Base-by-base conservation (phyloP, 37 sponge, comb jelly and placozoan species). In the Beroe ovata region DNA sequence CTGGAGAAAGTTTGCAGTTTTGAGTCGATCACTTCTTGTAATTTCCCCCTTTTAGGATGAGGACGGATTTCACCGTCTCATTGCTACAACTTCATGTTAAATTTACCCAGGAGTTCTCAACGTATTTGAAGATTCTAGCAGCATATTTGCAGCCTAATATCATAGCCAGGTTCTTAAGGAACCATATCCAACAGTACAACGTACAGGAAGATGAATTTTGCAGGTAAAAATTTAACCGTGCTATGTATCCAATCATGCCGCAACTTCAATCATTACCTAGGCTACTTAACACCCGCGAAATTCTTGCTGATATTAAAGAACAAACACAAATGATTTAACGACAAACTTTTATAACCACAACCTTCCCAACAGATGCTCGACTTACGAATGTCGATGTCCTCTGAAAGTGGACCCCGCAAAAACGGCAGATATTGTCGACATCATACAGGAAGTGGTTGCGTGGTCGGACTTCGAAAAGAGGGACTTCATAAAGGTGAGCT, bases 151-250 rank as follows among this genome's bases (percentile, higher is more conserved):
- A 77, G 41, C 84, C 84, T 4, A 77, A 36, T 25, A 4, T 77
- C 6, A 77, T 77, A 20, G 84, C 84, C 8, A 21, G n/a, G 19
- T 77, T 77, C 47, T 26, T 77, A 29, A 30, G 84, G 26, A 42
- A 33, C 35, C 84, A 77, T 54, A 77, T 77, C 23, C 84, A 77
- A 23, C 21, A 26, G 54, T 77, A 42, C 54, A 77, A 19, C 28
- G 84, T 77, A 21, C 84, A 77, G 38, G 84, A 77, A 42, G 84
- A 77, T 29, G 84, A 77, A 25, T 77, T 77, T 29, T 77, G 84
- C 47, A 77, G 84, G 84, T 77, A n/a, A n/a, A n/a, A n/a, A 58
- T 19, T 58, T 19, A 18, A 58, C 18, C 11, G 59, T 58, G 18
- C 16, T 11, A 58, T 58, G 18, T 58, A 18, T 58, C 11, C 16